Evolutionary conservation across 2,888 invertebrate species (phyloP), one percentile per base, ranked within the genome.

Genomic region (Folsomia candida): DNA sequence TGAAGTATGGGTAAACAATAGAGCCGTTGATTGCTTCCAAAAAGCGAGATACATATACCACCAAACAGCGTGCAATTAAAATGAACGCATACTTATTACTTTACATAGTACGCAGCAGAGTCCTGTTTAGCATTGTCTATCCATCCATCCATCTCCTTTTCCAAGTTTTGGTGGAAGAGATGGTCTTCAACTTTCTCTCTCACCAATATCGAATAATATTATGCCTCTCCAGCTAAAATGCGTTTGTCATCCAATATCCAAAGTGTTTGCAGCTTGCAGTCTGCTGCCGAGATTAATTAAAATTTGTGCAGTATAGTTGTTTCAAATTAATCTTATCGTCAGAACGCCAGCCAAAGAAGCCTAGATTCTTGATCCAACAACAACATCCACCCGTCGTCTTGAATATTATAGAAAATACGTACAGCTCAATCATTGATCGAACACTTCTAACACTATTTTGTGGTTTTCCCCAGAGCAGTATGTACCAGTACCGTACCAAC

Each of bases 1-100:
- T 62, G 62, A 62, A 62, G 28, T 62, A 62, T 26, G 18, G 28
- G 62, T 29, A 62, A 62, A 62, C 62, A 62, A 62, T 62, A 62
- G 29, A 28, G 4, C 18, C 27, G 2, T 59, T 62, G 62, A 62
- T 62, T 62, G n/a, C 59, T 59, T 24, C 37, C 37, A 37, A 37
- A 37, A 37, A 37, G 6, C 37, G 14, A 37, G 14, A 37, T n/a
- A n/a, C n/a, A n/a, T n/a, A n/a, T n/a, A n/a, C n/a, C 37, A 37
- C 14, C 6, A 14, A 37, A 14, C 6, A 37, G 14, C 4, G 37
- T 37, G 37, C 37, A 37, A 37, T 37, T 37, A 37, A 37, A 37
- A 37, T 4, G 6, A 37, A 37, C 6, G 4, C 37, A 37, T 9
- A 14, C 37, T n/a, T 37, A 37, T 37, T 14, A 9, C 37, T 37